phyloP scores from a whole-genome alignment of 2,797 vertebrate genomes.

The Limosa lapponica region DNA sequence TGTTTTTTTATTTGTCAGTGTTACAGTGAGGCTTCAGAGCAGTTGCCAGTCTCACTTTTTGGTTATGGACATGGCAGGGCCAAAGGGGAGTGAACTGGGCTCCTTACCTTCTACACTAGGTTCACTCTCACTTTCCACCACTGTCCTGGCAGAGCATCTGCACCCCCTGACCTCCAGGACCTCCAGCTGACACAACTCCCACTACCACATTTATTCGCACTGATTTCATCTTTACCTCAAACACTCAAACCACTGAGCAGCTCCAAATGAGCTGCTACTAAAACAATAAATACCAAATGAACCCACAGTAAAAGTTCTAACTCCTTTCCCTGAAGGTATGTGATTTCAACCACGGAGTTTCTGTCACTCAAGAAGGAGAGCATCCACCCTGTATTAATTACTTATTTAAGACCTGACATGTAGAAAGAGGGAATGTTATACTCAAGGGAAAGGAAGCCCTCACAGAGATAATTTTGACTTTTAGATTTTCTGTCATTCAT shows the following conservation, averaged over 20 bases:
- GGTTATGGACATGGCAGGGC: neutral
- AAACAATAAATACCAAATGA: neutral
- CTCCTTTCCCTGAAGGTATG: neutral
- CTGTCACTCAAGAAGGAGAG: neutral
- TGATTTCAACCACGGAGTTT: neutral
- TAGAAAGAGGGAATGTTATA: neutral
- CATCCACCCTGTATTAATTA: neutral
- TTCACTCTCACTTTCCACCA: neutral
- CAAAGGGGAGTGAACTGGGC: neutral
- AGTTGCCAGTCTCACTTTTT: neutral
- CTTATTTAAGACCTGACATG: neutral
- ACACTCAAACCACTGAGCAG: neutral
- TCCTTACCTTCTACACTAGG: neutral
- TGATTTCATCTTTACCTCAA: neutral
- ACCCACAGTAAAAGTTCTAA: neutral
- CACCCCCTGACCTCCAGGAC: neutral
- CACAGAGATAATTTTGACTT: neutral
- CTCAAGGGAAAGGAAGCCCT: neutral
- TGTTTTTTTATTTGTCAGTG: neutral
- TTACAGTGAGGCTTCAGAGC: neutral
- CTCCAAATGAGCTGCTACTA: neutral
- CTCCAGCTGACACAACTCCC: rapidly evolving
- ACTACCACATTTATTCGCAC: neutral
- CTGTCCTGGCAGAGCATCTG: neutral
- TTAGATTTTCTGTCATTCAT: neutral